Conservation (phyloP, 2,888 invertebrate genomes). For the Cabera pusaria region DNA sequence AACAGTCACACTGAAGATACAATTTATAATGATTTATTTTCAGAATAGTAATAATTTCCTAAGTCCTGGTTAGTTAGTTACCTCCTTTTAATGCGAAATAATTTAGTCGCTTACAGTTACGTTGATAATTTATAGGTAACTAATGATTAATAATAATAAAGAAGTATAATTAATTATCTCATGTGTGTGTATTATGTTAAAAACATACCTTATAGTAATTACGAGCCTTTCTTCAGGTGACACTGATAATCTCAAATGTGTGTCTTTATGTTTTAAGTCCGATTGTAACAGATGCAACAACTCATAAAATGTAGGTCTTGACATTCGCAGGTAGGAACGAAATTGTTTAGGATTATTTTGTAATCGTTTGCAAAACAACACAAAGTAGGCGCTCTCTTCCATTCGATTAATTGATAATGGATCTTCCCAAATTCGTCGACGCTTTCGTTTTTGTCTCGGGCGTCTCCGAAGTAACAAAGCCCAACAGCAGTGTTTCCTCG, state of each 20-base stretch:
- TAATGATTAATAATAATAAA: constrained; percentile 22
- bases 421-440: too few species aligned
- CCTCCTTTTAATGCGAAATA: constrained; percentile 21
- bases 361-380: too few species aligned
- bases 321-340: too few species aligned
- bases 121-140: constrained; percentile 13
- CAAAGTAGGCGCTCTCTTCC: too few species aligned
- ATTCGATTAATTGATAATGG: too few species aligned
- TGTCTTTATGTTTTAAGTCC: too few species aligned
- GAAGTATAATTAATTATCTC: constrained; percentile 21
- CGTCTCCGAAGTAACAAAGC: too few species aligned
- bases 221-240: constrained; percentile 31
- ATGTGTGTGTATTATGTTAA: constrained; percentile 19
- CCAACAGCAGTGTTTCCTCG: too few species aligned
- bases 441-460: too few species aligned
- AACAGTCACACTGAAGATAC: constrained; percentile 31
- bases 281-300: too few species aligned
- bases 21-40: constrained; percentile 19
- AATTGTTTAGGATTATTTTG: too few species aligned
- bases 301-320: too few species aligned
- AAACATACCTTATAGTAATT: constrained; percentile 30
- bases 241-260: constrained; percentile 31
- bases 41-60: neutral
- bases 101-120: constrained; percentile 12
- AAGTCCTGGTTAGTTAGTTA: constrained; percentile 6